Evolutionary conservation across 2,888 invertebrate species (phyloP).

Genomic region (Platypus cylindrus): DNA sequence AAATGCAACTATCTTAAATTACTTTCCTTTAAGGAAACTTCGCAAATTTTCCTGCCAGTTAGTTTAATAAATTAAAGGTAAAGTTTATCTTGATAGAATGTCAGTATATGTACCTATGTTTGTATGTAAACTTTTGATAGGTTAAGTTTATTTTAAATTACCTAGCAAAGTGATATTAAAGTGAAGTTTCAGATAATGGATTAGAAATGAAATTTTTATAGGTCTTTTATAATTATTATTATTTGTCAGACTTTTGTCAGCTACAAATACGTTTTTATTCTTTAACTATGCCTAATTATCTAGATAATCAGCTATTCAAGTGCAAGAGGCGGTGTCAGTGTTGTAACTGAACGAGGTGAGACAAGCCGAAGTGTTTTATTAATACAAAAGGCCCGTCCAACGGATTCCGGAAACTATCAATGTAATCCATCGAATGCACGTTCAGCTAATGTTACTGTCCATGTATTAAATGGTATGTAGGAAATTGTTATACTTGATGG

Average conservation of each 20-base stretch:
- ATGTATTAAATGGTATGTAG: slow-evolving; percentile 81
- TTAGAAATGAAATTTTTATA: neutral
- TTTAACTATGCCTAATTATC: too few species aligned
- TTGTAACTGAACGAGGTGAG: slow-evolving; percentile 82
- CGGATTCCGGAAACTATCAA: slow-evolving; percentile 83
- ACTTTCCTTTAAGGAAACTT: too few species aligned
- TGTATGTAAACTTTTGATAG: too few species aligned
- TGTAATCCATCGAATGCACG: slow-evolving; percentile 91
- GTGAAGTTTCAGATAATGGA: too few species aligned
- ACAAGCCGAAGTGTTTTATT: slow-evolving; percentile 81
- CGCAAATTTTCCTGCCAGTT: too few species aligned
- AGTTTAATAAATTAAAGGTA: too few species aligned
- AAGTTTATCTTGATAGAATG: too few species aligned
- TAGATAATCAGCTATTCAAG: slow-evolving; percentile 94
- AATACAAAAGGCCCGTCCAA: slow-evolving; percentile 74
- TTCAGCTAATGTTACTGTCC: slow-evolving; percentile 80
- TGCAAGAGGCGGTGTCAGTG: slow-evolving; percentile 78
- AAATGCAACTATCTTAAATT: too few species aligned
- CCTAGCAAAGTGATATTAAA: too few species aligned
- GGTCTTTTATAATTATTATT: neutral
- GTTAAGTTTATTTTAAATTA: too few species aligned
- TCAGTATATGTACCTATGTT: too few species aligned
- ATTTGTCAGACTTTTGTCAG: neutral
- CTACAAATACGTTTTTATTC: neutral
- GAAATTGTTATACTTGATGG: neutral